phyloP scores from a whole-genome alignment of 2,888 invertebrate genomes.

The Ctena decussata region DNA sequence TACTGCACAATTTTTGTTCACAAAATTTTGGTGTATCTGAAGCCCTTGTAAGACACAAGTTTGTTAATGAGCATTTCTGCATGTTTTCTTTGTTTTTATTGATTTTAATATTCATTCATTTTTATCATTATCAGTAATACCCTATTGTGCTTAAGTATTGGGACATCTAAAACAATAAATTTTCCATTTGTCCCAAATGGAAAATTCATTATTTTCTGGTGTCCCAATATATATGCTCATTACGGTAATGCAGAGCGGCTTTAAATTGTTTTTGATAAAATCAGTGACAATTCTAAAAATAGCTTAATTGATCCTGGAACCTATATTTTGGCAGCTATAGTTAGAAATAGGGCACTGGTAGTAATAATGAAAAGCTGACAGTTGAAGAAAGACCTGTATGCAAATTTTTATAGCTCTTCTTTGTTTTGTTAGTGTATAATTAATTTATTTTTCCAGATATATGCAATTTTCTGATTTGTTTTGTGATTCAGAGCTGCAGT shows the following conservation, averaged over 20 bases:
- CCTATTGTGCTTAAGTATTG: too few species aligned
- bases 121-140: slow-evolving; percentile 4
- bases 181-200: too few species aligned
- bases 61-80: slow-evolving; percentile 5
- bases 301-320: not conserved
- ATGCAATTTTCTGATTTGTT: slow-evolving; percentile 7
- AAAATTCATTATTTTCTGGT: too few species aligned
- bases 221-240: too few species aligned
- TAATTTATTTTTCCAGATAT: slow-evolving; percentile 2
- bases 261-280: not conserved
- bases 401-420: not conserved
- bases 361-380: too few species aligned
- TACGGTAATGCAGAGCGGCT: too few species aligned
- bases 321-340: not conserved
- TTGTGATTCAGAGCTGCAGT: too few species aligned
- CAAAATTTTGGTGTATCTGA: too few species aligned
- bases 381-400: not conserved
- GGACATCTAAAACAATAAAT: too few species aligned
- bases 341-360: slow-evolving; percentile 1
- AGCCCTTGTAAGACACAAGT: not conserved
- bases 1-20: too few species aligned
- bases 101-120: not conserved
- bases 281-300: not conserved
- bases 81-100: not conserved
- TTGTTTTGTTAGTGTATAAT: not conserved